Percentiles rank a stretch among this genome's conserved stretches.
Evolutionary conservation across 2,797 vertebrate genomes (phyloP).

Genomic region (Mycteria americana): DNA sequence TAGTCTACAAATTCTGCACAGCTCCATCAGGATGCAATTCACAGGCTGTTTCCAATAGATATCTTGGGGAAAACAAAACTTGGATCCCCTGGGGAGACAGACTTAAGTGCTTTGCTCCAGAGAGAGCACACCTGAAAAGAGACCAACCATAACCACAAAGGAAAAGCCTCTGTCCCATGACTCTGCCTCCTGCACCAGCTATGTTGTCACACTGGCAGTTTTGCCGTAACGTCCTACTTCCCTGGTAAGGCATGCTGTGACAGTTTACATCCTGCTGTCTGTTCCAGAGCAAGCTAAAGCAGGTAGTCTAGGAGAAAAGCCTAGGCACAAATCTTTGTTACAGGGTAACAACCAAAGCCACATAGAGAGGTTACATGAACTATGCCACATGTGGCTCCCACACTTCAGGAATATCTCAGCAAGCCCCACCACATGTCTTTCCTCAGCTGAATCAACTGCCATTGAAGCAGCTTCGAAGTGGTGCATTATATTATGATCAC

Average conservation of each 20-base stretch:
- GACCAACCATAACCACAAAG: not conserved
- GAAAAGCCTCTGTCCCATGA: not conserved
- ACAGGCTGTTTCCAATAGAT: not conserved
- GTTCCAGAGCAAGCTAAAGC: not conserved
- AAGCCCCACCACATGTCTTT: not conserved
- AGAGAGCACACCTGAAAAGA: not conserved
- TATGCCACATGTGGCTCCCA: not conserved
- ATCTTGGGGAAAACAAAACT: not conserved
- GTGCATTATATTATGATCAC: not conserved
- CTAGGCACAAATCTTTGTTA: not conserved
- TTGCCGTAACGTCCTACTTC: not conserved
- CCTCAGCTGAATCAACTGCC: not conserved
- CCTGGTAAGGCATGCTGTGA: not conserved
- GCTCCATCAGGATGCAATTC: not conserved
- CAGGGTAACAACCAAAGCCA: not conserved
- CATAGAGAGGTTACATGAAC: not conserved
- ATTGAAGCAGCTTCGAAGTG: not conserved
- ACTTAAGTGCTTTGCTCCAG: not conserved
- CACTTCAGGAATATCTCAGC: not conserved
- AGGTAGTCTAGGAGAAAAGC: not conserved
- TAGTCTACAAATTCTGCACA: not conserved
- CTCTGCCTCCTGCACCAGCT: not conserved
- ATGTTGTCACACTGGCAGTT: not conserved
- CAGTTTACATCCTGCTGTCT: not conserved
- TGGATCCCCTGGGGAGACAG: not conserved